Evolutionary conservation across 2,888 invertebrate genomes (phyloP).

Genomic region (Brachypalpus laphriformis): DNA sequence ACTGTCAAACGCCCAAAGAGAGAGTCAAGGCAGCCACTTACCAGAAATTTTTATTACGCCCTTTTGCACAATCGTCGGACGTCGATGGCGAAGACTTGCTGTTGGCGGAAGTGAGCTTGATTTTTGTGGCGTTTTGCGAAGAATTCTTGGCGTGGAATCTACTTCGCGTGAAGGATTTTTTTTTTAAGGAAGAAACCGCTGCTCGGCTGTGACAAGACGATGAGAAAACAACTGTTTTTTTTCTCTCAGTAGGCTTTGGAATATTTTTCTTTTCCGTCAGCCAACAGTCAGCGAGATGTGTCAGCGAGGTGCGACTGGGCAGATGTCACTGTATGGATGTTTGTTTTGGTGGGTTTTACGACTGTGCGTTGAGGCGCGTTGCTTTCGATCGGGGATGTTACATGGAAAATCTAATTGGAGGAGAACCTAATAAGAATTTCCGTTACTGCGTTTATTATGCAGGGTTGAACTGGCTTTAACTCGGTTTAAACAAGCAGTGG

Average conservation of each 20-base stretch:
- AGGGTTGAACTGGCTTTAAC: too few species aligned
- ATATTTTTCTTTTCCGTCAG: conserved; percentile 29
- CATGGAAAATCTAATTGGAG: not conserved
- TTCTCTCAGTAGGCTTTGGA: conserved; percentile 39
- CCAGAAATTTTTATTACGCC: conserved; percentile 68
- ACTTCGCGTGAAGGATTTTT: conserved; percentile 43
- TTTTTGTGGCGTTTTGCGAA: conserved; percentile 21
- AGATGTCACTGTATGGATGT: conserved; percentile 21
- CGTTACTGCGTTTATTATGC: too few species aligned
- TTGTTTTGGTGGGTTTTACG: conserved; percentile 1
- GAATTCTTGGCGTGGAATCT: conserved; percentile 32
- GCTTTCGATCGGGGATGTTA: conserved; percentile 7
- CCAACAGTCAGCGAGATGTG: conserved; percentile 1
- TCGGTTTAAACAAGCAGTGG: too few species aligned
- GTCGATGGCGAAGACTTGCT: conserved; percentile 7
- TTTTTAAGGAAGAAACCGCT: conserved; percentile 71
- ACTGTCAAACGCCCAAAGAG: conserved; percentile 46
- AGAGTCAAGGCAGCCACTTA: conserved; percentile 45
- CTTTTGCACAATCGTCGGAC: conserved; percentile 55
- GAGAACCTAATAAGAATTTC: too few species aligned
- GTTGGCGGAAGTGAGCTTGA: conserved; percentile 11
- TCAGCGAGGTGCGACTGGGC: conserved; percentile 50
- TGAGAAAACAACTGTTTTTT: conserved; percentile 71
- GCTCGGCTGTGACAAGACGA: conserved; percentile 66
- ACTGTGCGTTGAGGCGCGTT: not conserved